A percentile compares a stretch with the other conserved stretches of the same genome.
Conservation (phyloP, 2,797 vertebrate species). For the Merluccius polli region DNA sequence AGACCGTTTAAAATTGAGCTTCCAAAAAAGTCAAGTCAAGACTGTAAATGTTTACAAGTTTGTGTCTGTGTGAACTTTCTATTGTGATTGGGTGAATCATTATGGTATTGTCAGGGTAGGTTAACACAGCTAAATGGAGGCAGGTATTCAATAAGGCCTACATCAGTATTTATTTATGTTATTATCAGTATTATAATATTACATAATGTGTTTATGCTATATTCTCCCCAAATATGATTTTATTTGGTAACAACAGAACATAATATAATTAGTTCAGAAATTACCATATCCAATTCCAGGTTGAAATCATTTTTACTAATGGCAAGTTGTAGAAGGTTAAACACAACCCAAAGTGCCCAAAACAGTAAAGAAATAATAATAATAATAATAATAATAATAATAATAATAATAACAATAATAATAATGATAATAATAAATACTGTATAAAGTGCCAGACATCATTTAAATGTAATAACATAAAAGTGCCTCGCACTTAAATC, state of each 20-base stretch:
- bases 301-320: not conserved
- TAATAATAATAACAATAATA: slow-evolving; percentile 7
- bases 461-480: slow-evolving; percentile 10
- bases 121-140: not conserved
- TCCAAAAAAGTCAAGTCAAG: not conserved
- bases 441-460: slow-evolving; percentile 14
- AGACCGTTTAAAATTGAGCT: not conserved
- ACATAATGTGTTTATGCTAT: not conserved
- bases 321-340: not conserved
- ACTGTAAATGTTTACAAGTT: not conserved
- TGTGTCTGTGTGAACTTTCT: not conserved
- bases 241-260: not conserved
- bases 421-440: no score
- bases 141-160: not conserved
- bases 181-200: no score
- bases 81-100: not conserved
- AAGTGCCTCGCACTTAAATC: not conserved
- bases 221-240: not conserved
- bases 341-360: slow-evolving; percentile 7
- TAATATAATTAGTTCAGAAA: not conserved
- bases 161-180: no score
- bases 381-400: slow-evolving; percentile 9
- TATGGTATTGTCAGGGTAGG: not conserved
- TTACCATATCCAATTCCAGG: not conserved
- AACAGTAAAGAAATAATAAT: slow-evolving; percentile 14